phyloP scores from a whole-genome alignment of 2,797 vertebrate genomes.

The Graptemys geographica region DNA sequence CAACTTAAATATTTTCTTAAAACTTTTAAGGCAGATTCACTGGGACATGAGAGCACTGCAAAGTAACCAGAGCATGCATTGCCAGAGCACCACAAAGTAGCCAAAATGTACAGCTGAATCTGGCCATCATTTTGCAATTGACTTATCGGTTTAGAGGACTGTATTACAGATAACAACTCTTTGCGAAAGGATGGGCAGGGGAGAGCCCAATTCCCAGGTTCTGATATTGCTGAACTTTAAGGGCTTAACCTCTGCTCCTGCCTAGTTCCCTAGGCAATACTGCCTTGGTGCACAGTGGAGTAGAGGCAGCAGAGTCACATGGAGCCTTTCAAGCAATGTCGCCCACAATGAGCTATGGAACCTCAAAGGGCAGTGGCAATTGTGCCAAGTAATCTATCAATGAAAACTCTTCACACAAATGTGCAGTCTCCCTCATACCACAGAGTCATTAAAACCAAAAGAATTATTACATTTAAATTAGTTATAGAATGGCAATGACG shows the following conservation, averaged over 20 bases:
- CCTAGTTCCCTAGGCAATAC: conserved; percentile 1
- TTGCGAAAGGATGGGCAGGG: neutral
- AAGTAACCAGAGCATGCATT: neutral
- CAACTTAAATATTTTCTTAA: neutral
- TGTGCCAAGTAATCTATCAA: conserved; percentile 6
- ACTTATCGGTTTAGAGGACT: neutral
- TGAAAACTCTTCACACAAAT: neutral
- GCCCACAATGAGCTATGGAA: neutral
- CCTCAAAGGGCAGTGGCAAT: neutral
- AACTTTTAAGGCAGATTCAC: neutral
- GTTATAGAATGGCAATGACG: neutral
- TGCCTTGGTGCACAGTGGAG: neutral
- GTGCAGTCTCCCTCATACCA: neutral
- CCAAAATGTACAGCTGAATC: neutral
- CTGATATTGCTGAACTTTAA: neutral
- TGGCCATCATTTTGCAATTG: neutral
- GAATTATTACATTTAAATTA: neutral
- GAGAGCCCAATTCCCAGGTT: neutral
- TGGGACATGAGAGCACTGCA: neutral
- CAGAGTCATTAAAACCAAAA: neutral
- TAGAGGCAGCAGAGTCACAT: neutral
- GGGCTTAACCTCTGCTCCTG: neutral
- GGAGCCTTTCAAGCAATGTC: neutral
- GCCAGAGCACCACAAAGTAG: neutral
- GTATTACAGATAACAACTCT: neutral